These are phyloP conservation scores for Paramormyrops hopkinsi DNA, from an alignment of 2,797 vertebrate species.

Conservation along the genomic window DNA sequence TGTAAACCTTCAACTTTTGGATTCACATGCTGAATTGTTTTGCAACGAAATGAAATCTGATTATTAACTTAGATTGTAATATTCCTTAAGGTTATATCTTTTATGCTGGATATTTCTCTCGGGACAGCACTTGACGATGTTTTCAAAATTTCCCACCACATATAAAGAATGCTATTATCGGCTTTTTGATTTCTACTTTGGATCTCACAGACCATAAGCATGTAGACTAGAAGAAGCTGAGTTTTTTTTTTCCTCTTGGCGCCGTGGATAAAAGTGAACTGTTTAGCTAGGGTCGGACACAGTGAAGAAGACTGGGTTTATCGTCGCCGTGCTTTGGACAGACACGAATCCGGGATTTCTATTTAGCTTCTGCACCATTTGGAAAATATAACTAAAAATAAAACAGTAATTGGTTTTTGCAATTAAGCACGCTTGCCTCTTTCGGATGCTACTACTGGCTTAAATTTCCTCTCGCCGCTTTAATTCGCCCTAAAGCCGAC, in stretches of 20 bases:
- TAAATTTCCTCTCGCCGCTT: constrained; percentile 25
- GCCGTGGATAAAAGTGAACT: constrained; percentile 42
- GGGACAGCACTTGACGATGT: constrained; percentile 13
- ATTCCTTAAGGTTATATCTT: neutral
- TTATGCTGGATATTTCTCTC: neutral
- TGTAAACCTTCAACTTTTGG: constrained; percentile 16
- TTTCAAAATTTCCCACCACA: neutral
- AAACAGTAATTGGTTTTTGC: constrained; percentile 48
- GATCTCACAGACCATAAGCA: constrained; percentile 37
- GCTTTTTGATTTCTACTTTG: neutral
- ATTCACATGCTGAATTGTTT: neutral
- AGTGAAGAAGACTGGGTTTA: constrained; percentile 23
- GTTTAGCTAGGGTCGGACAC: constrained; percentile 33
- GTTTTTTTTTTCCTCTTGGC: constrained; percentile 40
- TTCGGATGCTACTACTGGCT: constrained; percentile 41
- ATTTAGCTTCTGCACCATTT: constrained; percentile 39
- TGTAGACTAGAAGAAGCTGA: constrained; percentile 32
- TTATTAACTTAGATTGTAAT: constrained; percentile 21
- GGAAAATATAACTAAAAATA: constrained; percentile 44
- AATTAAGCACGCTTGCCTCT: constrained; percentile 50
- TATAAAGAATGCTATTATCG: constrained; percentile 4
- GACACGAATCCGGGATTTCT: constrained; percentile 38
- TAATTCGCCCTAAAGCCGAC: constrained; percentile 34
- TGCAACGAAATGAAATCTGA: neutral
- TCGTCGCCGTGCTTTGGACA: constrained; percentile 46